phyloP scores from a whole-genome alignment of 2,888 invertebrate species.

The Hecatera dysodea region DNA sequence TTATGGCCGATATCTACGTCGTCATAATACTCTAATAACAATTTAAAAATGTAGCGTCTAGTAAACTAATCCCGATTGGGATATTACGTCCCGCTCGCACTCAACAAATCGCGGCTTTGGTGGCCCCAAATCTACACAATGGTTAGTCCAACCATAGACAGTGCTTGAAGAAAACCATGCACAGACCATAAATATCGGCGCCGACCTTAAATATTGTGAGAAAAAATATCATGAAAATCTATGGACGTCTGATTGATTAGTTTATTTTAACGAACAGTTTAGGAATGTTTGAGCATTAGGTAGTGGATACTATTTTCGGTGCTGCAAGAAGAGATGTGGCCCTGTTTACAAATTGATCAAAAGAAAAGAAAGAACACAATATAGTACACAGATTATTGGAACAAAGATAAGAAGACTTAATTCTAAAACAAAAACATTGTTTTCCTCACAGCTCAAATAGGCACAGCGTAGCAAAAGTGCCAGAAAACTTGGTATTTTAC shows the following conservation, averaged over 20 bases:
- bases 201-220: constrained; percentile 60
- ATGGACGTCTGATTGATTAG: constrained; percentile 61
- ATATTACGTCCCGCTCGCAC: neutral
- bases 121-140: constrained; percentile 70
- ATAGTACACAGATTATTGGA: no score
- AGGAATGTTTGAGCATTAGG: neutral
- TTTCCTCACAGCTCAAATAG: no score
- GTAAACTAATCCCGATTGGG: neutral
- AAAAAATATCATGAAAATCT: constrained; percentile 45
- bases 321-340: neutral
- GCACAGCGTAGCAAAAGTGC: no score
- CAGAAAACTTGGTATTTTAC: no score
- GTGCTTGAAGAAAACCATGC: constrained; percentile 79
- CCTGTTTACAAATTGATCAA: neutral
- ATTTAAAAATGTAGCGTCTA: neutral
- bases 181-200: constrained; percentile 76
- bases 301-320: constrained; percentile 4
- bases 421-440: no score
- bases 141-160: constrained; percentile 66
- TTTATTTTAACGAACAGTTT: constrained; percentile 48
- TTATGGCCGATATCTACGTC: neutral
- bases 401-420: no score
- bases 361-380: no score
- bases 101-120: constrained; percentile 48
- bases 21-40: neutral